Conservation (phyloP, 2,797 vertebrate genomes). For the Phrynocephalus guinanensis region DNA sequence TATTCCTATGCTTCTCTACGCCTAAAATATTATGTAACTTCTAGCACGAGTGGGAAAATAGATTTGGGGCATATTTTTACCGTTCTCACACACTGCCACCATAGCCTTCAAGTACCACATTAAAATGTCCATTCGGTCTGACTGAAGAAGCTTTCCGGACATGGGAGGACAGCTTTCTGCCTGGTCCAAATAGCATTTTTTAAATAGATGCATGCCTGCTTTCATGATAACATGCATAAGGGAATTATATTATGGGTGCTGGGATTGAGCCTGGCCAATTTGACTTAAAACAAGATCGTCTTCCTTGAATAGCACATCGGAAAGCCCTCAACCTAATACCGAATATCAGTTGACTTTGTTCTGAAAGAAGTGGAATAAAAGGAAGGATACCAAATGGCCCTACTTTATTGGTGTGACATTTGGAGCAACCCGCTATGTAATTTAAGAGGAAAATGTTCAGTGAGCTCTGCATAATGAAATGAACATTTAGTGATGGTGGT, state of each 20-base stretch:
- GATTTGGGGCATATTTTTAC: background rate
- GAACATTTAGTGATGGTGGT: background rate
- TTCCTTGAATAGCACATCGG: background rate
- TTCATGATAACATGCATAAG: background rate
- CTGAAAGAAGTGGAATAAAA: background rate
- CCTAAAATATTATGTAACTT: background rate
- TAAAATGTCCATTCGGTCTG: background rate
- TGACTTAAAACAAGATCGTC: background rate
- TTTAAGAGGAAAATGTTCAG: background rate
- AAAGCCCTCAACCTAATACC: background rate
- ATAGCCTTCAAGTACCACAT: too few species aligned
- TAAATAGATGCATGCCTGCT: background rate
- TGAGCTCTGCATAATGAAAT: constrained; percentile 40
- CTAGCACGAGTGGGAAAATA: background rate
- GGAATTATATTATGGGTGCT: background rate
- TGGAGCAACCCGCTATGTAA: constrained; percentile 10
- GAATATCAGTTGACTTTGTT: background rate
- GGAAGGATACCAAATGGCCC: background rate
- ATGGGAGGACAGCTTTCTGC: too few species aligned
- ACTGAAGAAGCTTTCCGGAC: too few species aligned
- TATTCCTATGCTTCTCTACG: background rate
- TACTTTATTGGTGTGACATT: constrained; percentile 37
- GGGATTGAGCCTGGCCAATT: background rate
- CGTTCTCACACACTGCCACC: background rate
- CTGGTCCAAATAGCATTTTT: background rate